These are phyloP conservation scores for Drosophila anomelani DNA, from an alignment of 2,888 invertebrate genomes.

Conservation along the genomic window DNA sequence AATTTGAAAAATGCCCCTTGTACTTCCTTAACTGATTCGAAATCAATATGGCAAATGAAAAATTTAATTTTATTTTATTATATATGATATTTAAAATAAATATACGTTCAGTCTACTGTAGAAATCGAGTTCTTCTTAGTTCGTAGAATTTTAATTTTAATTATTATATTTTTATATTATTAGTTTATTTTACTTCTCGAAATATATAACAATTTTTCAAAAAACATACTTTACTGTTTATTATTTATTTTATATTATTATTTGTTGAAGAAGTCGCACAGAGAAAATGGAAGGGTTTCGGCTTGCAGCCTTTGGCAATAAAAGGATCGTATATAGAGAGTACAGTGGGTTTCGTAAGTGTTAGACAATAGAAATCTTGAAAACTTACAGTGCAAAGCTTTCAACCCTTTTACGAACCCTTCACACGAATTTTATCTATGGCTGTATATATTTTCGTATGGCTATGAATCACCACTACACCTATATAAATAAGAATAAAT, in stretches of 20 bases:
- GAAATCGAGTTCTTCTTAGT: slow-evolving; percentile 50
- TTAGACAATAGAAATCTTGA: slow-evolving; percentile 37
- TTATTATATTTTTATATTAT: slow-evolving; percentile 64
- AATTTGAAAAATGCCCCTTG: slow-evolving; percentile 59
- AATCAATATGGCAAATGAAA: slow-evolving; percentile 57
- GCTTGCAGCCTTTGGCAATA: slow-evolving; percentile 14
- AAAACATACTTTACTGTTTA: slow-evolving; percentile 32
- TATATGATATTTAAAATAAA: slow-evolving; percentile 29
- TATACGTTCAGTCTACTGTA: slow-evolving; percentile 52
- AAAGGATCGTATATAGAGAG: slow-evolving; percentile 4
- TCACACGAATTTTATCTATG: slow-evolving; percentile 5
- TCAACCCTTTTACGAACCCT: slow-evolving; percentile 1
- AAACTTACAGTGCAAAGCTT: slow-evolving; percentile 12
- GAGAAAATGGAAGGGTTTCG: slow-evolving; percentile 22
- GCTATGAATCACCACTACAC: slow-evolving; percentile 24
- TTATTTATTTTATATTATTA: slow-evolving; percentile 12
- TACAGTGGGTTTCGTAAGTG: slow-evolving; percentile 25
- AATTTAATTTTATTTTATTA: slow-evolving; percentile 51
- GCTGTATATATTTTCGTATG: slow-evolving; percentile 34
- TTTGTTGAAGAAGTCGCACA: slow-evolving; percentile 5
- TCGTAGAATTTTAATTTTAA: slow-evolving; percentile 63
- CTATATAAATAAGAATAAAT: slow-evolving; percentile 23
- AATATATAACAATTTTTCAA: slow-evolving; percentile 75
- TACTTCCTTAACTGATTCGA: slow-evolving; percentile 81
- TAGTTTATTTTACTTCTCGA: slow-evolving; percentile 68